These are phyloP conservation scores for Montipora capitata DNA, from an alignment of 92 coral and sea anemone species.

Conservation along the genomic window DNA sequence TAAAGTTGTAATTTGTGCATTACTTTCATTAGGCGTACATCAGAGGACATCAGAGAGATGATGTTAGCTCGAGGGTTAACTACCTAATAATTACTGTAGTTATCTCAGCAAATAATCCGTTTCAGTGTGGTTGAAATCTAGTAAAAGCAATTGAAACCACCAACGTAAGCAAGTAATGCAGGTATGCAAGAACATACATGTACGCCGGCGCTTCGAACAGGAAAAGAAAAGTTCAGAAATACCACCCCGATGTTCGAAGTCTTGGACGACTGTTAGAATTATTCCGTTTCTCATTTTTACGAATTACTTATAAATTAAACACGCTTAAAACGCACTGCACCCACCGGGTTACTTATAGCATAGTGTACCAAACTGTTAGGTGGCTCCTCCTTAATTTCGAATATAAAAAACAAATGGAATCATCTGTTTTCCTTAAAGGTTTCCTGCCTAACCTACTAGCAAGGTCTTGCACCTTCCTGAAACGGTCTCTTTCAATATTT, in stretches of 20 bases:
- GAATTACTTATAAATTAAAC: constrained; percentile 2
- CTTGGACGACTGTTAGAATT: constrained; percentile 37
- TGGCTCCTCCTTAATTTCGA: constrained; percentile 30
- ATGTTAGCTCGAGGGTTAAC: constrained; percentile 66
- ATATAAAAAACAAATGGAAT: constrained; percentile 26
- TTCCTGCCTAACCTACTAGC: neutral
- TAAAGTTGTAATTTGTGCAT: constrained; percentile 30
- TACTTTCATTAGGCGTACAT: constrained; percentile 46
- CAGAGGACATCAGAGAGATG: constrained; percentile 50
- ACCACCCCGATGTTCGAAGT: neutral
- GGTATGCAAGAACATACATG: neutral
- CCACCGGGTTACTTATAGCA: constrained; percentile 24
- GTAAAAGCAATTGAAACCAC: constrained; percentile 23
- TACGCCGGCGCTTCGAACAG: neutral
- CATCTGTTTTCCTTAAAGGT: constrained; percentile 9
- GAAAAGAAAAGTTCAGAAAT: neutral
- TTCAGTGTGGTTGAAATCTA: constrained; percentile 27
- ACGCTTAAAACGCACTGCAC: constrained; percentile 17
- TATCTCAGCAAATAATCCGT: constrained; percentile 47
- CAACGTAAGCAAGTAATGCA: neutral
- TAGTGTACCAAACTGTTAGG: constrained; percentile 15
- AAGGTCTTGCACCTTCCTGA: constrained; percentile 4
- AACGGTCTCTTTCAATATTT: constrained; percentile 34
- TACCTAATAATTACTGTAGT: constrained; percentile 51
- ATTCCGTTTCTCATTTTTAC: constrained; percentile 4